phyloP scores from a whole-genome alignment of 2,888 invertebrate species.

The Platycnemis pennipes region DNA sequence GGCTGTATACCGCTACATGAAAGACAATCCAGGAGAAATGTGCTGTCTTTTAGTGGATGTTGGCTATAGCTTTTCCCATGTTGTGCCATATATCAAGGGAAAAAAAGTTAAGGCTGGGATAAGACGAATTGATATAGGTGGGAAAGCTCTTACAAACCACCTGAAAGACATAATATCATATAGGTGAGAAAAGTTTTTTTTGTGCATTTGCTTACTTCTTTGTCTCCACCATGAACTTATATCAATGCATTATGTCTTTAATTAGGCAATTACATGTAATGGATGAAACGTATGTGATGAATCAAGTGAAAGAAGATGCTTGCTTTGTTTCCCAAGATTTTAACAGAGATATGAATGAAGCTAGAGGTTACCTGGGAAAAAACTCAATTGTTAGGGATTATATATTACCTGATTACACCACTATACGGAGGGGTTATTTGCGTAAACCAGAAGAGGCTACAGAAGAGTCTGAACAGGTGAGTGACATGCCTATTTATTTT shows the following conservation, averaged over 20 bases:
- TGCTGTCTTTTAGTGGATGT: conserved; percentile 94
- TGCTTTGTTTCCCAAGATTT: conserved; percentile 96
- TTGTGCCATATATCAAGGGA: conserved; percentile 94
- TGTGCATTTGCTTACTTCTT: neutral
- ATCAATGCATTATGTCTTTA: neutral
- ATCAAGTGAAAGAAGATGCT: conserved; percentile 98
- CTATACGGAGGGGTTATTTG: conserved; percentile 90
- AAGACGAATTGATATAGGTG: conserved; percentile 95
- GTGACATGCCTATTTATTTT: conserved; percentile 32
- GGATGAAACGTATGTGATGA: conserved; percentile 99
- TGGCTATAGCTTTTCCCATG: conserved; percentile 97
- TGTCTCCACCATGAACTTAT: conserved; percentile 17
- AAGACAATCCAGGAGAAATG: conserved; percentile 81
- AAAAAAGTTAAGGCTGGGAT: conserved; percentile 87
- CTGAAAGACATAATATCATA: conserved; percentile 98
- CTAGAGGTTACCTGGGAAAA: conserved; percentile 82
- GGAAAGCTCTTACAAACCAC: conserved; percentile 98
- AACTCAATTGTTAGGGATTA: conserved; percentile 92
- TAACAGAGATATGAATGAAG: conserved; percentile 87
- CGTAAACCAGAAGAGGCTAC: conserved; percentile 79
- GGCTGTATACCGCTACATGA: conserved; percentile 82
- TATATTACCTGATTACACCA: conserved; percentile 97
- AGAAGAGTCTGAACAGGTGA: conserved; percentile 73
- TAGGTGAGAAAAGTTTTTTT: conserved; percentile 78
- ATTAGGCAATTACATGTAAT: conserved; percentile 94